Percentiles rank a stretch among this genome's conserved stretches.
Conservation (phyloP, 2,888 invertebrate species). For the Frankliniella fusca region DNA sequence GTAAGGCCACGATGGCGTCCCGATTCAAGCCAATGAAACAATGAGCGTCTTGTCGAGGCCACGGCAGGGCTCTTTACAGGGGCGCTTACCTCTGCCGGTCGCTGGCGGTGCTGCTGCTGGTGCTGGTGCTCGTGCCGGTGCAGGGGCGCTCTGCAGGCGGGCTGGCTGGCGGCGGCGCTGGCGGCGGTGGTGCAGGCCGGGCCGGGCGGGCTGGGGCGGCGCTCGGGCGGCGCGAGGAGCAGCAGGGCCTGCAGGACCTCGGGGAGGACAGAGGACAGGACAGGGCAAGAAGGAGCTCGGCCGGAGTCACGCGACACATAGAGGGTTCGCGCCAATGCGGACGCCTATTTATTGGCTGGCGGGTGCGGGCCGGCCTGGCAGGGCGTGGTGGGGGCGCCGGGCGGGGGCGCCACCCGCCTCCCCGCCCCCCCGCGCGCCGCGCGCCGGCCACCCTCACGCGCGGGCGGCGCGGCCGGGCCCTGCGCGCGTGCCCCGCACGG, state of each 20-base stretch:
- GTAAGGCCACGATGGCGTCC: no score
- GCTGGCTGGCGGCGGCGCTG: not conserved
- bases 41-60: no score
- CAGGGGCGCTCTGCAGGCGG: not conserved
- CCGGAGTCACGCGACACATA: constrained; percentile 17
- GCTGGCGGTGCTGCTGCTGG: not conserved
- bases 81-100: not conserved
- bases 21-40: no score
- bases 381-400: not conserved
- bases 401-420: not conserved
- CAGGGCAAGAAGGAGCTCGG: not conserved
- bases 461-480: no score
- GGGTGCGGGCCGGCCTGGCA: not conserved
- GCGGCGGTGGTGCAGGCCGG: not conserved
- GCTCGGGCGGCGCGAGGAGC: not conserved
- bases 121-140: not conserved
- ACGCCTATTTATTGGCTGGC: not conserved
- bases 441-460: no score
- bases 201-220: not conserved
- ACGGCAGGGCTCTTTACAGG: no score
- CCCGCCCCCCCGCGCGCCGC: no score
- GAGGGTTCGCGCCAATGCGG: constrained; percentile 10
- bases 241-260: not conserved
- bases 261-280: not conserved
- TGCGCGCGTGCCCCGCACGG: no score